Evolutionary conservation across 2,113 vertebrate species (phyloP).

Genomic region (Boleophthalmus pectinirostris): DNA sequence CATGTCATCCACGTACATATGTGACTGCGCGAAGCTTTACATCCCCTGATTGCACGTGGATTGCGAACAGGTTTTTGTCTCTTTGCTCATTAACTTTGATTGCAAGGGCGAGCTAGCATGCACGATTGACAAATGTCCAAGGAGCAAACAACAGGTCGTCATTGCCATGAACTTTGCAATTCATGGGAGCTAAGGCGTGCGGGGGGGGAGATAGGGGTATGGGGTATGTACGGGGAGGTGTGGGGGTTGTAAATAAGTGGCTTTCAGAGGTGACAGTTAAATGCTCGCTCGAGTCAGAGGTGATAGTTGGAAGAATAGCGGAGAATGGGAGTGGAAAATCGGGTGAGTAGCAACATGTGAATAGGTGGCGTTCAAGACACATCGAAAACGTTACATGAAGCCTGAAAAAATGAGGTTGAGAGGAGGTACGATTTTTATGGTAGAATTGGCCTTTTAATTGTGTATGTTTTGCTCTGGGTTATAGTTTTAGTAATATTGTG

Average conservation of each 20-base stretch:
- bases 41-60: slow-evolving; percentile 42
- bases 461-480: background rate
- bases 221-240: slow-evolving; percentile 13
- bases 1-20: slow-evolving; percentile 12
- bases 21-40: slow-evolving; percentile 26
- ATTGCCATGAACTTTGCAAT: slow-evolving; percentile 33
- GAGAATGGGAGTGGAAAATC: background rate
- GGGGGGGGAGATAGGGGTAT: background rate
- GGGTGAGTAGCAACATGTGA: slow-evolving; percentile 18
- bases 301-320: slow-evolving; percentile 39
- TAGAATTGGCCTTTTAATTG: background rate
- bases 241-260: slow-evolving; percentile 47
- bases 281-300: slow-evolving; percentile 48
- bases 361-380: slow-evolving; percentile 9
- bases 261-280: slow-evolving; percentile 58
- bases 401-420: background rate
- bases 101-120: slow-evolving; percentile 39
- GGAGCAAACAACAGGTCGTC: slow-evolving; percentile 51
- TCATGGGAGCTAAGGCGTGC: slow-evolving; percentile 29
- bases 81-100: slow-evolving; percentile 61
- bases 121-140: slow-evolving; percentile 22
- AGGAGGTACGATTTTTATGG: background rate
- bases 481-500: no score
- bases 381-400: background rate
- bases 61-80: slow-evolving; percentile 23